Conservation (phyloP, 2,888 invertebrate species). For the Blomia tropicalis region DNA sequence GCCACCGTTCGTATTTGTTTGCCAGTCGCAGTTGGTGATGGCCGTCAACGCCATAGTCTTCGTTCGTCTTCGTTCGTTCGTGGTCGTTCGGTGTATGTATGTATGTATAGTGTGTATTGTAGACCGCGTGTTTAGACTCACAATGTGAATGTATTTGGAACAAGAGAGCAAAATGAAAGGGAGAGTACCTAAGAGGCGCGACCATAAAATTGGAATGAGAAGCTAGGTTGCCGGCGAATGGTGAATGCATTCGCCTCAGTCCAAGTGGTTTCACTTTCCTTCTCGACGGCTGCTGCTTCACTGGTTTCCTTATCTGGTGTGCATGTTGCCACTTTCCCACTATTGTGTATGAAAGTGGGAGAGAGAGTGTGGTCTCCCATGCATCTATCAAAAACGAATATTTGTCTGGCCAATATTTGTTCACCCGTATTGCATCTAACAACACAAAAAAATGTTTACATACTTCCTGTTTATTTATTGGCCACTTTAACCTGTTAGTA, state of each 20-base stretch:
- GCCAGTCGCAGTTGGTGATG: too few species aligned
- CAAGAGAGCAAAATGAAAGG: too few species aligned
- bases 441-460: not conserved
- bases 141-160: too few species aligned
- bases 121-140: too few species aligned
- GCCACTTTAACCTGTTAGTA: not conserved
- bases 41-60: too few species aligned
- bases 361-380: too few species aligned
- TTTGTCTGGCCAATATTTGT: not conserved
- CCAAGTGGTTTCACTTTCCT: conserved; percentile 4
- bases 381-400: not conserved
- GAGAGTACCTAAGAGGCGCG: not conserved
- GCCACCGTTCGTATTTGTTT: too few species aligned
- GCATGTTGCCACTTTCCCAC: not conserved
- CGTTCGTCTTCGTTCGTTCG: not conserved
- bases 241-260: conserved; percentile 14
- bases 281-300: conserved; percentile 5
- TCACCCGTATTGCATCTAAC: not conserved
- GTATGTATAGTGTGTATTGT: too few species aligned
- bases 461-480: conserved; percentile 8
- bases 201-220: conserved; percentile 7
- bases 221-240: not conserved
- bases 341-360: not conserved
- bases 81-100: not conserved
- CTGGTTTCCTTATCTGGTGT: not conserved